These are phyloP conservation scores for Diabrotica undecimpunctata DNA, from an alignment of 1,140 invertebrate genomes.

Conservation along the genomic window DNA sequence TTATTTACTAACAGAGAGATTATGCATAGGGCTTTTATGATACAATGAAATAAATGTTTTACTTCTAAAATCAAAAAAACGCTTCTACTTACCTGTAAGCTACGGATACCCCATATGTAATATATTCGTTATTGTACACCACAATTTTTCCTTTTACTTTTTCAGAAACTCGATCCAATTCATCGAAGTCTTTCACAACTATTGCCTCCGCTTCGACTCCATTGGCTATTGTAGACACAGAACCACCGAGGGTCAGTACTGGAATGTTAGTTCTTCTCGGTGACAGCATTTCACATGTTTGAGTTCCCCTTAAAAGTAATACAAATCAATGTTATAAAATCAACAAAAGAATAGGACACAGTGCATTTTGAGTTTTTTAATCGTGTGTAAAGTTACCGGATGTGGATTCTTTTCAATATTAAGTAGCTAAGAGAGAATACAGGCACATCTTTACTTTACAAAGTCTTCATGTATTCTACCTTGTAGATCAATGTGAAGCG, in stretches of 20 bases:
- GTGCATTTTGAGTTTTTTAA: no score
- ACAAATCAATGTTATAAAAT: no score
- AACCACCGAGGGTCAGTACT: slow-evolving; percentile 63
- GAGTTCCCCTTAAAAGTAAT: slow-evolving; percentile 55
- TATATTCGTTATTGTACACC: slow-evolving; percentile 65
- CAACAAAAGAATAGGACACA: no score
- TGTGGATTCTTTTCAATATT: no score
- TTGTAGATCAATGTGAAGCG: no score
- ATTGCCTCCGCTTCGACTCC: slow-evolving; percentile 69
- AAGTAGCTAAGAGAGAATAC: no score
- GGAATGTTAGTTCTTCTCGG: slow-evolving; percentile 58
- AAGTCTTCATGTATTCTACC: no score
- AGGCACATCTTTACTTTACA: no score
- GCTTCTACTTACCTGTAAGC: slow-evolving; percentile 47
- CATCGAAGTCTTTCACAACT: slow-evolving; percentile 65
- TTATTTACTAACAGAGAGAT: no score
- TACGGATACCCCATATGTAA: slow-evolving; percentile 57
- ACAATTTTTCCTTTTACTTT: slow-evolving; percentile 60
- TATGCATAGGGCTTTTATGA: no score
- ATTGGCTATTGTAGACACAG: slow-evolving; percentile 60
- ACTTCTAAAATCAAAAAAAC: neutral
- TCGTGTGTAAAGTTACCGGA: no score
- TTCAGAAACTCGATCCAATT: slow-evolving; percentile 49
- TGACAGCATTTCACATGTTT: slow-evolving; percentile 57
- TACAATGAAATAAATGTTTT: no score